Evolutionary conservation across 2,113 vertebrate species (phyloP).

Genomic region (Sylvilagus bachmani): DNA sequence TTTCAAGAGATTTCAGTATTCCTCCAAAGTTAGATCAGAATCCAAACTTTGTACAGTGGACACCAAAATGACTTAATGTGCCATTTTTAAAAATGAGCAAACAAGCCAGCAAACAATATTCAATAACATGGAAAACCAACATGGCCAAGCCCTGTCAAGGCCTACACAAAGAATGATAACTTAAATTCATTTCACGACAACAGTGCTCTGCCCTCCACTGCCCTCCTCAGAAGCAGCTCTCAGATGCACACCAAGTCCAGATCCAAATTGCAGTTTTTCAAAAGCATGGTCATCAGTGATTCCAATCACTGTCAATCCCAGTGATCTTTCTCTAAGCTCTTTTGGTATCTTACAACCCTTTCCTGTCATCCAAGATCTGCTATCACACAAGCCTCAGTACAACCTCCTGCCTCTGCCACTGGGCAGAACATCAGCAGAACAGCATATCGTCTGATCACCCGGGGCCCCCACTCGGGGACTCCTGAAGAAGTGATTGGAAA

Average conservation of each 20-base stretch:
- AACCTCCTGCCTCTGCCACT: neutral
- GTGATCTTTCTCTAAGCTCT: neutral
- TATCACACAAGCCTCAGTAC: neutral
- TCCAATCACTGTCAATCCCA: neutral
- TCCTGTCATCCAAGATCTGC: neutral
- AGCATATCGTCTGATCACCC: neutral
- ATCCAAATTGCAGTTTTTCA: neutral
- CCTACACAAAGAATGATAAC: neutral
- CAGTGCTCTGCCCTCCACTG: neutral
- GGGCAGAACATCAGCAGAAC: neutral
- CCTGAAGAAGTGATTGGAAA: neutral
- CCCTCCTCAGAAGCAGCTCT: neutral
- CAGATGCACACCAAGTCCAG: neutral
- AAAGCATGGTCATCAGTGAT: neutral
- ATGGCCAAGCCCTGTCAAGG: neutral
- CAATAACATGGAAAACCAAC: neutral
- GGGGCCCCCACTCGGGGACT: neutral
- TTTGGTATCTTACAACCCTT: neutral
- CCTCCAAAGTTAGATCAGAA: constrained; percentile 30
- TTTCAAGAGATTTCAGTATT: neutral
- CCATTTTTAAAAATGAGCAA: neutral
- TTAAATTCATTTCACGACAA: neutral
- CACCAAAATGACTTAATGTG: neutral
- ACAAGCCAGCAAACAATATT: neutral
- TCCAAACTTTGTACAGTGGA: neutral